Percentiles rank a stretch among this genome's conserved stretches.
These are phyloP conservation scores for Cotesia congregata DNA, from an alignment of 2,888 invertebrate genomes.

Conservation along the genomic window DNA sequence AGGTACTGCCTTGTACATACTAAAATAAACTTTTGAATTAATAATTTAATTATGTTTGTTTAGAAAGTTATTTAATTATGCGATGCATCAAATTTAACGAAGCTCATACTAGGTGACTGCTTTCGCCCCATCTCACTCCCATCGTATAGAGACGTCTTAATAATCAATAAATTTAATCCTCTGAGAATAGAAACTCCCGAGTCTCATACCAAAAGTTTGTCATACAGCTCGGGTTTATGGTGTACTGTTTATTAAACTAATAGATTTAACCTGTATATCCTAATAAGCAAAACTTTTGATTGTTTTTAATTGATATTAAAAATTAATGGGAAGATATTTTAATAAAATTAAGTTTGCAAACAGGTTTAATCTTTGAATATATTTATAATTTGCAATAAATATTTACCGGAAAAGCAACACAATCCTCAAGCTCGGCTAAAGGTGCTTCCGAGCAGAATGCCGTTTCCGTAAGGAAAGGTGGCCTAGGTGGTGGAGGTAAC, in stretches of 20 bases:
- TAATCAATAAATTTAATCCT: slow-evolving; percentile 1
- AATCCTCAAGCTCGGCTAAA: slow-evolving; percentile 80
- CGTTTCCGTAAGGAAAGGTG: slow-evolving; percentile 78
- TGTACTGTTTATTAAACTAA: neutral
- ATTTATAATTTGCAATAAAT: slow-evolving; percentile 4
- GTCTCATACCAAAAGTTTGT: neutral
- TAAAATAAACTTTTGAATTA: neutral
- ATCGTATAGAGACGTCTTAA: neutral
- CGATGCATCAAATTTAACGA: neutral
- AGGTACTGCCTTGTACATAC: neutral
- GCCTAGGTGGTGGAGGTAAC: slow-evolving; percentile 81
- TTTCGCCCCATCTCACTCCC: neutral
- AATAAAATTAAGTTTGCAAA: neutral
- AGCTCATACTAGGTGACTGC: neutral
- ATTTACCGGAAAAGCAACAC: slow-evolving; percentile 85
- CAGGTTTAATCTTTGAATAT: slow-evolving; percentile 5
- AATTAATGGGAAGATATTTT: neutral
- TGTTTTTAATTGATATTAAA: slow-evolving; percentile 19
- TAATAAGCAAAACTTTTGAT: slow-evolving; percentile 15
- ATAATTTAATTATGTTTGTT: neutral
- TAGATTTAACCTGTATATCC: neutral
- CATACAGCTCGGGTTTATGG: neutral
- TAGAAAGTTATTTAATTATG: neutral
- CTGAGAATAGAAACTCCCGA: neutral
- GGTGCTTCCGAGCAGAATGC: slow-evolving; percentile 81